Evolutionary conservation across 2,113 vertebrate genomes (phyloP).

Genomic region (Gymnogyps californianus): DNA sequence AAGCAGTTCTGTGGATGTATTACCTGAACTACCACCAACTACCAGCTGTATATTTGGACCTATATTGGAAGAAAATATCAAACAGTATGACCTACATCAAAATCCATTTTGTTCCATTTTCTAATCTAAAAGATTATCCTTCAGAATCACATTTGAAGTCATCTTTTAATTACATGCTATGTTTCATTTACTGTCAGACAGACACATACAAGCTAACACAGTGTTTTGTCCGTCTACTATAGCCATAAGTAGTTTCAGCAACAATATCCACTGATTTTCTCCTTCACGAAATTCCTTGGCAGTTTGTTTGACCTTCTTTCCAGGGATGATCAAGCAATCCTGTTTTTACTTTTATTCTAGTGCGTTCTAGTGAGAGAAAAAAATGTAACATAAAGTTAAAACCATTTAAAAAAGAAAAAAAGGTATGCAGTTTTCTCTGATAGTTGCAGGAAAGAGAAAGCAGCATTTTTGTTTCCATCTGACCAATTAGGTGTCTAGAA

Average conservation of each 20-base stretch:
- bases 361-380: neutral
- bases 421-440: neutral
- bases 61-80: neutral
- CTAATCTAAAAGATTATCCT: neutral
- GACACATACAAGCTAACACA: neutral
- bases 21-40: neutral
- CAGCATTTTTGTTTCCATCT: fast-evolving
- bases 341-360: neutral
- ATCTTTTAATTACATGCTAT: neutral
- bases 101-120: neutral
- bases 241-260: neutral
- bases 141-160: neutral
- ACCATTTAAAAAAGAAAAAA: neutral
- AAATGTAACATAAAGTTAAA: neutral
- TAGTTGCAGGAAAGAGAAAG: neutral
- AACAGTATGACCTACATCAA: neutral
- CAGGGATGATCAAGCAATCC: neutral
- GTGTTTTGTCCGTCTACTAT: neutral
- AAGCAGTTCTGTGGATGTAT: neutral
- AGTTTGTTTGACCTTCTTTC: neutral
- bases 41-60: neutral
- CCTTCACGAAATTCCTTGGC: neutral
- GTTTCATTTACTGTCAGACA: neutral
- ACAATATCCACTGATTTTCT: neutral
- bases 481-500: neutral